Evolutionary conservation across 2,888 invertebrate species (phyloP).

Genomic region (Drosophila mercatorum): DNA sequence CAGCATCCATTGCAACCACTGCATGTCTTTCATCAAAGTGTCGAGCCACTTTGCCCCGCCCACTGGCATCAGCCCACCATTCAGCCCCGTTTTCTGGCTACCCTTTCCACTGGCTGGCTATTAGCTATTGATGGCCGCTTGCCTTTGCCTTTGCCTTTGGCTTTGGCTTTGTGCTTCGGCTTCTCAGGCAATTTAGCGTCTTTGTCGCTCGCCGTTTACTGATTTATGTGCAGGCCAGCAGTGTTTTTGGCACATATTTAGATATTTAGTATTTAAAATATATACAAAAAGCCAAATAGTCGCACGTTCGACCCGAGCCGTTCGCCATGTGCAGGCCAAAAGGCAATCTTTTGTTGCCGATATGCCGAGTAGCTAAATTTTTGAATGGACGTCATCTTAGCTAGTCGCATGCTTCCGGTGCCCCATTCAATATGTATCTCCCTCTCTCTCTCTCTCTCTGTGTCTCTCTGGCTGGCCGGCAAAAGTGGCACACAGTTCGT

Average conservation of each 20-base stretch:
- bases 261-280: conserved; percentile 65
- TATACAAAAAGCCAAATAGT: conserved; percentile 5
- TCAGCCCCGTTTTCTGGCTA: too few relatives aligned
- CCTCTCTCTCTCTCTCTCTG: not conserved
- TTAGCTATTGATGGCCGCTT: conserved; percentile 68
- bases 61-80: too few relatives aligned
- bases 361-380: conserved; percentile 41
- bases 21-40: conserved; percentile 78
- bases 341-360: conserved; percentile 35
- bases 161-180: conserved; percentile 15
- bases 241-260: conserved; percentile 59
- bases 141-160: conserved; percentile 39
- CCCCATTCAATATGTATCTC: conserved; percentile 7
- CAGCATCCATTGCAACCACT: conserved; percentile 53
- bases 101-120: conserved; percentile 37
- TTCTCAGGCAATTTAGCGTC: conserved; percentile 61
- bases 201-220: conserved; percentile 57
- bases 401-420: conserved; percentile 71
- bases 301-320: conserved; percentile 5
- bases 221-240: conserved; percentile 59
- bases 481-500: conserved; percentile 73
- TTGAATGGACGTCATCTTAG: conserved; percentile 69
- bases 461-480: conserved; percentile 25
- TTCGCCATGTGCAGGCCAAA: conserved; percentile 46
- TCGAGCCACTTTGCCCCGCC: conserved; percentile 69